Evolutionary conservation across 2,797 vertebrate species (phyloP), one percentile per base, ranked within the genome.

Genomic region (Microtus agrestis): DNA sequence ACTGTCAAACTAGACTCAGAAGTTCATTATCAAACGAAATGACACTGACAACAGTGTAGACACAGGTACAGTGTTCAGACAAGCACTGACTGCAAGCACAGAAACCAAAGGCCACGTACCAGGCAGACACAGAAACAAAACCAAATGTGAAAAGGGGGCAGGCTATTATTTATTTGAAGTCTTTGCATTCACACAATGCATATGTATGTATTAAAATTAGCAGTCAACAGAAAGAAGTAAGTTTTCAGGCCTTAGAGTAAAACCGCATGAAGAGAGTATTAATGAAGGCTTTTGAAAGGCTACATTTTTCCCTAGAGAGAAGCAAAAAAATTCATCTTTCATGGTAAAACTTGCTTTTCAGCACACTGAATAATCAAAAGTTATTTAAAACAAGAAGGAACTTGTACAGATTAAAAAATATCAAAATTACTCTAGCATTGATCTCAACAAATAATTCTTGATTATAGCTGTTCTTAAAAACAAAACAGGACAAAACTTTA

Each of bases 171-270:
- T 94, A 91, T 56, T 78, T 78, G 90, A 63, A 84, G 48, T 84
- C 51, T 90, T 95, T 91, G 85, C 56, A 91, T 65, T 90, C 80
- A 67, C 25, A 91, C 10, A 29, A 11, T 43, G 51, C 31, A 95
- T 0, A 84, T 27, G 88, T 25, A 46, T 11, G 94, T 95, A 34
- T 17, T 95, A 94, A 37, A 98, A 92, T 19, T 61, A 96, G 37
- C 21, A 37, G 84, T 91, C 79, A 93, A 85, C 73, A 91, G 23
- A 95, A 96, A 93, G 51, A 79, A 92, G 73, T 51, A 46, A 29
- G 76, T 8, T 93, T 87, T 92, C 76, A 80, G 40, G 9, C 93
- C 76, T 95, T 81, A 94, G 54, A 93, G 95, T 93, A 96, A 89
- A 96, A 93, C 77, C n/a, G 61, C 51, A 69, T 13, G 40, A 86